These are phyloP conservation scores for Lepilemur septentrionalis DNA, from an alignment of 2,797 vertebrate genomes.

Conservation along the genomic window DNA sequence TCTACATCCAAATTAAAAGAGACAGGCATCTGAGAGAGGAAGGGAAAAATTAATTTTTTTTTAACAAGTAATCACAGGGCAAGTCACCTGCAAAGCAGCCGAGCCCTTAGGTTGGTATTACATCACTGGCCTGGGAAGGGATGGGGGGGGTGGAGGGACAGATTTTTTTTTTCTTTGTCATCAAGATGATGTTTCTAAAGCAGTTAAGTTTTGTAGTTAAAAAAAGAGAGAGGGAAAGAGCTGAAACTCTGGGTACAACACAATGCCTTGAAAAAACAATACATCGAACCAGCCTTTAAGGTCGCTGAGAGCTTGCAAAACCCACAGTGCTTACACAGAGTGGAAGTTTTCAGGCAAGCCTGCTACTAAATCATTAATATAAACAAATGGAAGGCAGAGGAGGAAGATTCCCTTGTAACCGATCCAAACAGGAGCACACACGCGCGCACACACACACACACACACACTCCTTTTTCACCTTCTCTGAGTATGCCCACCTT, in stretches of 20 bases:
- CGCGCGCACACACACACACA: neutral
- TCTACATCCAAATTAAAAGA: constrained; percentile 47
- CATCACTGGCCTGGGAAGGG: constrained; percentile 83
- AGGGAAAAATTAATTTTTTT: constrained; percentile 54
- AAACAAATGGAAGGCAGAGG: constrained; percentile 88
- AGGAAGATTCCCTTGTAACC: constrained; percentile 83
- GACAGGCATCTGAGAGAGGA: constrained; percentile 34
- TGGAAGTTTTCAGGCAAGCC: constrained; percentile 89
- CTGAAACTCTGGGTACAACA: constrained; percentile 73
- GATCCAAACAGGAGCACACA: constrained; percentile 79
- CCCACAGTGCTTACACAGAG: constrained; percentile 83
- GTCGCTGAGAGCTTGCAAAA: constrained; percentile 86
- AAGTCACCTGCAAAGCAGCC: constrained; percentile 87
- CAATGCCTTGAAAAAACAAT: constrained; percentile 79
- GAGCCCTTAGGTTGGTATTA: constrained; percentile 86
- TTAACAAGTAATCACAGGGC: constrained; percentile 82
- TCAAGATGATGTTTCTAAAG: constrained; percentile 79
- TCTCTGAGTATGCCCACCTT: constrained; percentile 60
- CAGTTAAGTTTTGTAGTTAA: constrained; percentile 70
- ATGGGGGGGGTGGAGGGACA: neutral
- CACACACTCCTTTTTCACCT: constrained; percentile 60
- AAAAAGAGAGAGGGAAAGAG: neutral
- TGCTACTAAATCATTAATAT: constrained; percentile 90
- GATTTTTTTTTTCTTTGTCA: constrained; percentile 66
- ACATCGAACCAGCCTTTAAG: constrained; percentile 84